Evolutionary conservation across 35 echinoderm and acorn worm genomes (phyloP).

Genomic region (Nesometra sesokonis): DNA sequence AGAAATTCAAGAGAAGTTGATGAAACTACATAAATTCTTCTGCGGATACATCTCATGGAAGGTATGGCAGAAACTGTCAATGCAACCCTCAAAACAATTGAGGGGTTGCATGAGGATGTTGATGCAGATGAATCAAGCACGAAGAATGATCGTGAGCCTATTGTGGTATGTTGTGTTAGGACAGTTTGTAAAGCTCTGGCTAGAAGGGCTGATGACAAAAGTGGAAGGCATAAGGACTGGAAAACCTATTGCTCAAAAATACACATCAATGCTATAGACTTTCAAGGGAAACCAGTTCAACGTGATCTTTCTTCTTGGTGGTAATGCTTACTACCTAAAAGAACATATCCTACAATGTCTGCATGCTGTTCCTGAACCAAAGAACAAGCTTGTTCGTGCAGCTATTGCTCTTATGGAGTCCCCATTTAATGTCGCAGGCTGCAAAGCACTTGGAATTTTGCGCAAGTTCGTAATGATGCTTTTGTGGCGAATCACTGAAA

Average conservation of each 20-base stretch:
- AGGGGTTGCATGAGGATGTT: background rate
- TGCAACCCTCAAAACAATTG: background rate
- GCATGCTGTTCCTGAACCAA: background rate
- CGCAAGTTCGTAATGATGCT: conserved; percentile 22
- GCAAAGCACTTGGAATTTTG: background rate
- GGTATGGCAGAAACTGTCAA: conserved; percentile 12
- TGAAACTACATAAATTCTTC: conserved; percentile 10
- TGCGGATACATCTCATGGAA: conserved; percentile 16
- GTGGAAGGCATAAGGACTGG: conserved; percentile 15
- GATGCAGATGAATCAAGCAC: too few relatives aligned
- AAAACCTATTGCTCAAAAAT: background rate
- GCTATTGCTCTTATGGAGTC: background rate
- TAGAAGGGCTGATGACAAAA: conserved; percentile 11
- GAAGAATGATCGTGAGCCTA: background rate
- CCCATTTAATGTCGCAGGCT: background rate
- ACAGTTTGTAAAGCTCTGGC: conserved; percentile 12
- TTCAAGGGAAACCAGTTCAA: conserved; percentile 10
- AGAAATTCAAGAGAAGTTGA: background rate
- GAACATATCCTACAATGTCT: conserved; percentile 2
- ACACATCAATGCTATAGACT: background rate
- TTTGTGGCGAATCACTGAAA: conserved; percentile 14
- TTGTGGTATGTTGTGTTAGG: background rate
- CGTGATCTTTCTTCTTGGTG: conserved; percentile 7
- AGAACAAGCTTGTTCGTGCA: conserved; percentile 10
- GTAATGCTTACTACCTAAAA: background rate